Evolutionary conservation across 2,113 vertebrate genomes (phyloP).

Genomic region (Rutilus rutilus): DNA sequence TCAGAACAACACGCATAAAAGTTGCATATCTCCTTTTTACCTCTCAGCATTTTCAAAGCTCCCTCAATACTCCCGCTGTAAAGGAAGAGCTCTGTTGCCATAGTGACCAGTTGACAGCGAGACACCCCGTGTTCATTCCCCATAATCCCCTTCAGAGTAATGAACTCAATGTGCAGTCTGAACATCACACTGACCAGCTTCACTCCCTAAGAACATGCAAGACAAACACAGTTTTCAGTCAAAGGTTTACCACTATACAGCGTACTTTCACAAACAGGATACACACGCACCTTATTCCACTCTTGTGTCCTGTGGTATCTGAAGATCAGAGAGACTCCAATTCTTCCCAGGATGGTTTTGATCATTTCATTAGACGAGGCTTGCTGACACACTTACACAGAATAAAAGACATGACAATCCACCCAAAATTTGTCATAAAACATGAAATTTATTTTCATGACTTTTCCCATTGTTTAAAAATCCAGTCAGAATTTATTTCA

Average conservation of each 20-base stretch:
- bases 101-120: conserved; percentile 85
- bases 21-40: conserved; percentile 65
- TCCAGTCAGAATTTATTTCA: neutral
- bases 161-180: conserved; percentile 80
- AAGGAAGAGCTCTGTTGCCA: conserved; percentile 88
- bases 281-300: conserved; percentile 82
- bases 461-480: neutral
- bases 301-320: conserved; percentile 84
- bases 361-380: conserved; percentile 69
- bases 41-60: conserved; percentile 83
- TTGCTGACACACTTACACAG: conserved; percentile 72
- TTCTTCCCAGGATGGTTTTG: conserved; percentile 82
- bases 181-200: conserved; percentile 83
- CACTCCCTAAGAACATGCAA: conserved; percentile 77
- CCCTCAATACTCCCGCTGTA: conserved; percentile 82
- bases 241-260: neutral
- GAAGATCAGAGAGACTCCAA: conserved; percentile 87
- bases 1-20: neutral
- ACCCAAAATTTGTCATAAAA: neutral
- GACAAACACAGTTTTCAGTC: neutral
- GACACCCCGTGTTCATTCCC: conserved; percentile 78
- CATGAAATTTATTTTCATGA: neutral
- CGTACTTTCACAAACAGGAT: neutral
- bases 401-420: neutral
- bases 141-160: conserved; percentile 82